These are phyloP conservation scores for Thumatha senex DNA, from an alignment of 2,888 invertebrate species.

Conservation along the genomic window DNA sequence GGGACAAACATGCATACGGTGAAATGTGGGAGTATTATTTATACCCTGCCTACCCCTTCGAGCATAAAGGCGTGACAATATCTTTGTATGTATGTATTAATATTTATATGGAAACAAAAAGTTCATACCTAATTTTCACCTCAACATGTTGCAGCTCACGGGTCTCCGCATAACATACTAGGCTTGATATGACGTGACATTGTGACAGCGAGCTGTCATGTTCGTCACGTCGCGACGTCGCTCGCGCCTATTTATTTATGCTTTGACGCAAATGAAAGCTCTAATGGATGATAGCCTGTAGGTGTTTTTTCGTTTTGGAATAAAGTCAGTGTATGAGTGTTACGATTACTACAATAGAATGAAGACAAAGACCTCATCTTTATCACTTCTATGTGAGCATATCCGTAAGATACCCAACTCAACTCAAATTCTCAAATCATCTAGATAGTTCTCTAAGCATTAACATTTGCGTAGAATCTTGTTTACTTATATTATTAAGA, in stretches of 20 bases:
- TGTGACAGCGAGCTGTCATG: constrained; percentile 54
- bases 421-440: no score
- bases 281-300: constrained; percentile 35
- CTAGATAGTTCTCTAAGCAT: not conserved
- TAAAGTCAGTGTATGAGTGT: not conserved
- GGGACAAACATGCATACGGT: no score
- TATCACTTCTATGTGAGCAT: not conserved
- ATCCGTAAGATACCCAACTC: no score
- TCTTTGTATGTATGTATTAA: no score
- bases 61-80: no score
- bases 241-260: constrained; percentile 35
- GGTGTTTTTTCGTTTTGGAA: constrained; percentile 15
- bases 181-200: constrained; percentile 28
- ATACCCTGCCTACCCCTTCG: no score
- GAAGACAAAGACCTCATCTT: not conserved
- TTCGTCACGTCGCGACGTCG: constrained; percentile 31
- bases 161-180: constrained; percentile 12
- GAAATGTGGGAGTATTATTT: no score
- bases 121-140: constrained; percentile 28
- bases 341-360: not conserved
- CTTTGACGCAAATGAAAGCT: constrained; percentile 20
- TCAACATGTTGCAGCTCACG: constrained; percentile 13
- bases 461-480: not conserved
- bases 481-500: not conserved
- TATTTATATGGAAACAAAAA: constrained; percentile 7